Conservation (phyloP, 2,888 invertebrate genomes). For the Lepas anatifera region DNA sequence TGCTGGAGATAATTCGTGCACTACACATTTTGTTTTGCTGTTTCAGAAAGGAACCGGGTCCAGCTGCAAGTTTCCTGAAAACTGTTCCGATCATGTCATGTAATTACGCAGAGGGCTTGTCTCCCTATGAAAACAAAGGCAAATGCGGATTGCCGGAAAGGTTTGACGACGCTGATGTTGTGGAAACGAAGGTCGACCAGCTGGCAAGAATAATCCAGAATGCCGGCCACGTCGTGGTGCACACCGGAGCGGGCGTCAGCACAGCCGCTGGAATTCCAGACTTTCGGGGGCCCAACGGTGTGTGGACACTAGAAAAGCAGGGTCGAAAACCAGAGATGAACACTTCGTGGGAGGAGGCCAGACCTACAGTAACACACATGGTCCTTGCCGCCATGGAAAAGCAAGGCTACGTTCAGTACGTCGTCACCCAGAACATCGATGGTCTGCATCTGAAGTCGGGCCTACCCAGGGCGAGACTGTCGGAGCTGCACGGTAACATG, state of each 20-base stretch:
- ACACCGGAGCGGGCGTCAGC: constrained; percentile 93
- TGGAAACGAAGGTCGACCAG: constrained; percentile 57
- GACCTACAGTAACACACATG: constrained; percentile 89
- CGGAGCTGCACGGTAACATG: constrained; percentile 97
- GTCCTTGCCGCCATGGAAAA: constrained; percentile 70
- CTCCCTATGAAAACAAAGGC: constrained; percentile 89
- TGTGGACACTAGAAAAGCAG: constrained; percentile 88
- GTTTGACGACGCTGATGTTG: constrained; percentile 60
- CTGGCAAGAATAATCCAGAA: constrained; percentile 57
- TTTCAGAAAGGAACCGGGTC: too few relatives aligned
- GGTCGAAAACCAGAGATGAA: constrained; percentile 72
- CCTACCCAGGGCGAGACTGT: constrained; percentile 58
- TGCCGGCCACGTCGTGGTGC: constrained; percentile 75
- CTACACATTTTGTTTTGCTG: too few relatives aligned
- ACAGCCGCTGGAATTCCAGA: constrained; percentile 86
- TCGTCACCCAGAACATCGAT: constrained; percentile 97
- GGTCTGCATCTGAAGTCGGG: constrained; percentile 90
- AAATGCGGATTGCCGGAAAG: constrained; percentile 80
- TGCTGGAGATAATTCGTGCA: too few relatives aligned
- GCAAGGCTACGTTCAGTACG: constrained; percentile 58
- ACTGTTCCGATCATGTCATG: too few relatives aligned
- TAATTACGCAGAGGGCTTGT: constrained; percentile 90
- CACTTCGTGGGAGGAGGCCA: constrained; percentile 77
- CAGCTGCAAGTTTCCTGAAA: too few relatives aligned
- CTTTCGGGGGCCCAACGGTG: constrained; percentile 84